Evolutionary conservation across 2,113 vertebrate genomes (phyloP).

Genomic region (Accipiter virgatus): DNA sequence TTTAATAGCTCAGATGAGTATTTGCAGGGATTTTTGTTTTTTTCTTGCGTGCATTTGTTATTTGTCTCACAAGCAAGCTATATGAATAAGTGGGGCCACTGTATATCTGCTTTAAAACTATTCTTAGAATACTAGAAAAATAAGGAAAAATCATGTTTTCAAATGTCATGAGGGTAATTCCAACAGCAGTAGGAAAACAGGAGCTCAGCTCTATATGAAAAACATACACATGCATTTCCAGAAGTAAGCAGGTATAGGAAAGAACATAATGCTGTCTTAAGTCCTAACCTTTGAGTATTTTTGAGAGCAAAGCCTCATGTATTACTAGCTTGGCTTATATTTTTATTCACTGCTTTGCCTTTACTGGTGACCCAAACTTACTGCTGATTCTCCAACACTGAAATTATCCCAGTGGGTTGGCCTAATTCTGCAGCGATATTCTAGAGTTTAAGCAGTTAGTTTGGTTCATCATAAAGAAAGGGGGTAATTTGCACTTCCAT

Average conservation of each 20-base stretch:
- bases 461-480: slow-evolving; percentile 4
- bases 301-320: background rate
- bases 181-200: background rate
- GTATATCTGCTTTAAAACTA: background rate
- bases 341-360: background rate
- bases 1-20: background rate
- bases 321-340: background rate
- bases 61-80: background rate
- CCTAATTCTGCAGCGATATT: background rate
- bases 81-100: background rate
- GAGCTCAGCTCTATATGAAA: background rate
- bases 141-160: background rate
- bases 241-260: background rate
- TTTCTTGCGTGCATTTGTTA: background rate
- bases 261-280: background rate
- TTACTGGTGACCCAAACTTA: background rate
- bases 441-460: background rate
- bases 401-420: background rate
- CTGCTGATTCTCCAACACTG: background rate
- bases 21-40: background rate
- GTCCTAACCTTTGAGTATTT: background rate
- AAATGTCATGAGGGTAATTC: background rate
- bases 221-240: background rate
- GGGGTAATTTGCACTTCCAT: slow-evolving; percentile 1
- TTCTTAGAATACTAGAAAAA: background rate